These are phyloP conservation scores for Syrrhaptes paradoxus DNA, from an alignment of 2,113 vertebrate genomes.

Conservation along the genomic window DNA sequence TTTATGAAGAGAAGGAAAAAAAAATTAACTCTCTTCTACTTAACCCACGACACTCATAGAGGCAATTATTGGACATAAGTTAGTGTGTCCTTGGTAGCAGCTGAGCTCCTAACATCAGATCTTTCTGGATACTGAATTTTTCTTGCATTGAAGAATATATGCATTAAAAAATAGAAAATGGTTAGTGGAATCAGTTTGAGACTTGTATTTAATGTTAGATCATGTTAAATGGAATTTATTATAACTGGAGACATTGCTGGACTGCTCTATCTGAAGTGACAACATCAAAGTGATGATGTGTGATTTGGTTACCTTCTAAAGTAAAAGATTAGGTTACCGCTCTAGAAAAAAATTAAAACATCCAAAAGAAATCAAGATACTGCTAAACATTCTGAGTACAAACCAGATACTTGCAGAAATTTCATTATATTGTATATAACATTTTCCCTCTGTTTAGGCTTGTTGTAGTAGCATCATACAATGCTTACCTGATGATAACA, in stretches of 20 bases:
- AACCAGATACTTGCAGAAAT: not conserved
- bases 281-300: not conserved
- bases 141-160: not conserved
- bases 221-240: not conserved
- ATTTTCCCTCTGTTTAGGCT: not conserved
- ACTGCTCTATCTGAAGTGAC: not conserved
- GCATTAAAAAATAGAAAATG: not conserved
- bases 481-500: not conserved
- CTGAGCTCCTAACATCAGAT: not conserved
- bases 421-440: not conserved
- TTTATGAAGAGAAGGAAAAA: too few species aligned
- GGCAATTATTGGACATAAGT: not conserved
- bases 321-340: not conserved
- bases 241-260: not conserved
- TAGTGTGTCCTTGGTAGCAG: not conserved
- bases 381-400: not conserved
- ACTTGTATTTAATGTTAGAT: not conserved
- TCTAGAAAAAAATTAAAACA: not conserved
- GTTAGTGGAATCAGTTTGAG: not conserved
- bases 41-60: too few species aligned
- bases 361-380: not conserved
- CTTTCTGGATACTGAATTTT: not conserved
- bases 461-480: not conserved
- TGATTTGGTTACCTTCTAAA: not conserved
- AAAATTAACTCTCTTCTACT: too few species aligned